Evolutionary conservation across 2,888 invertebrate species (phyloP), one percentile per base, ranked within the genome.

Genomic region (Cheilosia impressa): DNA sequence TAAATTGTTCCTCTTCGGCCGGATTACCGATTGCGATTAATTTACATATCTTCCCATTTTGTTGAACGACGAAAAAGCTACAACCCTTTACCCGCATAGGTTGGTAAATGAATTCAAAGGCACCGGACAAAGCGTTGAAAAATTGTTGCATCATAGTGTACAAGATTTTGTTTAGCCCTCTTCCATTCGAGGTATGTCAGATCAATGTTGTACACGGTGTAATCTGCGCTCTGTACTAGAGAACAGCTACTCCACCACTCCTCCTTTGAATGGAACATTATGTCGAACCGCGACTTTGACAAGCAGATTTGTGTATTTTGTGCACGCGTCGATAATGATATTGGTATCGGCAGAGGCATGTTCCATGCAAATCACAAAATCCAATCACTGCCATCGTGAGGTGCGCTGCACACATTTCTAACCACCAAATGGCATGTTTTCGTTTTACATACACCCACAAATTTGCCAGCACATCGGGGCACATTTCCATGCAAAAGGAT

Each of bases 301-400:
- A 66, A 72, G 65, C 57, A 58, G 65, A 72, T 66, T 72, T 72
- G 71, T 72, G 79, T 79, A 17, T 72, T 65, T 45, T 58, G 52
- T 60, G 22, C 60, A 60, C 52, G 58, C 65, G 43, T 52, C 34
- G 57, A 45, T 10, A 52, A 76, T 66, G 65, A 22, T 47, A 57
- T 43, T 24, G 15, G 77, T 52, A 47, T 27, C 31, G 58, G 77
- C 60, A 41, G 41, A 17, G 58, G 72, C 52, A 27, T 72, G 72
- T 72, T 71, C 34, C 43, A 79, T 79, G 65, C 58, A 72, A 79
- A 79, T 79, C 72, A 79, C 72, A 72, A 57, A 79, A 72, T 79
- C 72, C 79, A 65, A 79, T 79, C 72, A 79, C 72, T 43, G 47
- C 31, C 53, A 41, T 45, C 52, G 31, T 72, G 65, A 72, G 79